Conservation (phyloP, 2,113 vertebrate species). For the Isichthys henryi region DNA sequence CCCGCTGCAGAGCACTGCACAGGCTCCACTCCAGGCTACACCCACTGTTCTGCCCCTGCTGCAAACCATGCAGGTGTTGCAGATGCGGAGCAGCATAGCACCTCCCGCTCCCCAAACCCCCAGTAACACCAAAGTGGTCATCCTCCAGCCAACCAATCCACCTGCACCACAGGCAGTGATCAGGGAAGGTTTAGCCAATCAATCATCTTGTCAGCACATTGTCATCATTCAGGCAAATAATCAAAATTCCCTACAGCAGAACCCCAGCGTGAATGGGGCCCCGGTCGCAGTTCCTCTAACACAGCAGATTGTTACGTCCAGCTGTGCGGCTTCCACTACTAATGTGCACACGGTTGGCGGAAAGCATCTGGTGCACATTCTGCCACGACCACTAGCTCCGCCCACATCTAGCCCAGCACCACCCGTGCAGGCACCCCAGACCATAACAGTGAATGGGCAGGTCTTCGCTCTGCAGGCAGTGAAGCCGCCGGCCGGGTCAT, state of each 20-base stretch:
- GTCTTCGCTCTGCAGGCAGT: conserved; percentile 90
- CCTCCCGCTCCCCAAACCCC: conserved; percentile 65
- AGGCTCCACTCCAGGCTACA: conserved; percentile 58
- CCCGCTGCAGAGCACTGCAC: conserved; percentile 40
- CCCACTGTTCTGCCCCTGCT: conserved; percentile 78
- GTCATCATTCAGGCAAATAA: conserved; percentile 93
- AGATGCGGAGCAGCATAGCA: conserved; percentile 73
- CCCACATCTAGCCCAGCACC: conserved; percentile 32
- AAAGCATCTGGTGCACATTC: conserved; percentile 91
- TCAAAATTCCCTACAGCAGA: conserved; percentile 70
- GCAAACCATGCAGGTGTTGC: conserved; percentile 91
- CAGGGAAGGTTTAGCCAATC: conserved; percentile 76
- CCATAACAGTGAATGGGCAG: conserved; percentile 92
- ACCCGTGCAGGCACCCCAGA: conserved; percentile 70
- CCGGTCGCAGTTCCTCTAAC: conserved; percentile 63
- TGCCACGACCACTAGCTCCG: conserved; percentile 70
- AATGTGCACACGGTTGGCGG: conserved; percentile 77
- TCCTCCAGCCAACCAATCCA: conserved; percentile 82
- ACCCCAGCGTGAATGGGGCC: conserved; percentile 61
- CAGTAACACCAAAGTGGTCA: conserved; percentile 83
- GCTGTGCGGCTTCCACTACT: conserved; percentile 55
- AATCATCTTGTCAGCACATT: conserved; percentile 85
- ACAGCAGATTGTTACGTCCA: conserved; percentile 55
- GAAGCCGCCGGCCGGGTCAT: conserved; percentile 74
- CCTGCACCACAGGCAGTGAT: conserved; percentile 67